Conservation (phyloP, 2,888 invertebrate genomes). For the Drosophila gaucha region DNA sequence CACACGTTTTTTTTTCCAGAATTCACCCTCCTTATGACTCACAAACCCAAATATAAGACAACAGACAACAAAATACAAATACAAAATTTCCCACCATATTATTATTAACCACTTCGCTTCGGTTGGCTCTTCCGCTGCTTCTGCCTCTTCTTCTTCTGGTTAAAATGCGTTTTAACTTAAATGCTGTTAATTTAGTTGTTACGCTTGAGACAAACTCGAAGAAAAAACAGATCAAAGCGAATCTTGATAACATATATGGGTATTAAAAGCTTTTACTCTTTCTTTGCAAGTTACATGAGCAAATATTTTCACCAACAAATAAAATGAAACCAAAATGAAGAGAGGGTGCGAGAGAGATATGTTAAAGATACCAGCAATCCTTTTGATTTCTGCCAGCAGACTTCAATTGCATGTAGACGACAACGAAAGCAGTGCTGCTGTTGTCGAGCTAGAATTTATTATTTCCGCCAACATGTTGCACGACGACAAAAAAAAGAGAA, state of each 20-base stretch:
- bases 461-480: slow-evolving; percentile 73
- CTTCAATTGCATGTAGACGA: slow-evolving; percentile 20
- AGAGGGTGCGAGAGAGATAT: neutral
- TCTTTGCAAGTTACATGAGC: slow-evolving; percentile 51
- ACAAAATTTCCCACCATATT: slow-evolving; percentile 41
- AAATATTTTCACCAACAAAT: slow-evolving; percentile 43
- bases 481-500: slow-evolving; percentile 28
- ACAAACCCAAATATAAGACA: slow-evolving; percentile 18
- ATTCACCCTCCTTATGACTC: slow-evolving; percentile 42
- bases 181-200: slow-evolving; percentile 76
- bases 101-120: slow-evolving; percentile 23
- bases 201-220: slow-evolving; percentile 60
- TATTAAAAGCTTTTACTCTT: slow-evolving; percentile 23
- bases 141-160: slow-evolving; percentile 16
- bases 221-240: slow-evolving; percentile 29
- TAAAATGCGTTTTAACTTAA: slow-evolving; percentile 66
- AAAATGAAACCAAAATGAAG: slow-evolving; percentile 32
- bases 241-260: slow-evolving; percentile 44
- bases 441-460: slow-evolving; percentile 74
- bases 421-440: slow-evolving; percentile 25
- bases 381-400: slow-evolving; percentile 58
- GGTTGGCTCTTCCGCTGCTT: slow-evolving; percentile 13
- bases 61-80: slow-evolving; percentile 24
- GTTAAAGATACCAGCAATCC: slow-evolving; percentile 32
- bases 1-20: slow-evolving; percentile 44